These are phyloP conservation scores for Prolemur simus DNA, from an alignment of 2,113 vertebrate species.

Conservation along the genomic window DNA sequence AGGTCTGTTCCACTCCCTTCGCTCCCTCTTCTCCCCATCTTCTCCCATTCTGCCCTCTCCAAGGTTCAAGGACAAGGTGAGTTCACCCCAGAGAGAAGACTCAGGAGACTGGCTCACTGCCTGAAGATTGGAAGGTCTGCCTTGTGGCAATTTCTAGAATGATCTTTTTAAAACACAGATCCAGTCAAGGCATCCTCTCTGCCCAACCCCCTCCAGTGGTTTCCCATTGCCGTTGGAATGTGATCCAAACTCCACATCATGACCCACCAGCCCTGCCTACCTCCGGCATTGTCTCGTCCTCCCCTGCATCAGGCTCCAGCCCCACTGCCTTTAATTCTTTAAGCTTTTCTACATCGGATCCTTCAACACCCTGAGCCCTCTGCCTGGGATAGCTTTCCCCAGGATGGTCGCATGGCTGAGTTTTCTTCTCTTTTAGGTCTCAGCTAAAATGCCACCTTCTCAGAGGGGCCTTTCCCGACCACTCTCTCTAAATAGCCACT, in stretches of 20 bases:
- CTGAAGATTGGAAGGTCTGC: not conserved
- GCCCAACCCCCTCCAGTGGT: no score
- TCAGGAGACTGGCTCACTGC: not conserved
- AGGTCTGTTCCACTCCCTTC: accelerated
- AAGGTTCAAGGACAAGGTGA: not conserved
- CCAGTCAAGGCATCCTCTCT: not conserved
- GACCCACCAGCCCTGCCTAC: not conserved
- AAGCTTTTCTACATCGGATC: not conserved
- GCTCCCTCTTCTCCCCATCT: not conserved
- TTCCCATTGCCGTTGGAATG: not conserved
- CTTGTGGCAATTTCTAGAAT: not conserved
- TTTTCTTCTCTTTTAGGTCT: not conserved
- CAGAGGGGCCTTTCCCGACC: not conserved
- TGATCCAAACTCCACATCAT: not conserved
- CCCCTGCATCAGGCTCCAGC: not conserved
- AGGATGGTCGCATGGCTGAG: no score
- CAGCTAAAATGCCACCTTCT: not conserved
- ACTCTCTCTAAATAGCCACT: not conserved
- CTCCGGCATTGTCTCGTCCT: not conserved
- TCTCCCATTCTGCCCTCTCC: not conserved
- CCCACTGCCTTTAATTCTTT: not conserved
- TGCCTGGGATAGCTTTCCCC: not conserved
- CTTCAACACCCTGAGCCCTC: no score
- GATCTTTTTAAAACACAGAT: not conserved
- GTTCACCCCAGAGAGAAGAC: not conserved